Conservation (phyloP, 2,888 invertebrate species). For the Drosophila macrospina region DNA sequence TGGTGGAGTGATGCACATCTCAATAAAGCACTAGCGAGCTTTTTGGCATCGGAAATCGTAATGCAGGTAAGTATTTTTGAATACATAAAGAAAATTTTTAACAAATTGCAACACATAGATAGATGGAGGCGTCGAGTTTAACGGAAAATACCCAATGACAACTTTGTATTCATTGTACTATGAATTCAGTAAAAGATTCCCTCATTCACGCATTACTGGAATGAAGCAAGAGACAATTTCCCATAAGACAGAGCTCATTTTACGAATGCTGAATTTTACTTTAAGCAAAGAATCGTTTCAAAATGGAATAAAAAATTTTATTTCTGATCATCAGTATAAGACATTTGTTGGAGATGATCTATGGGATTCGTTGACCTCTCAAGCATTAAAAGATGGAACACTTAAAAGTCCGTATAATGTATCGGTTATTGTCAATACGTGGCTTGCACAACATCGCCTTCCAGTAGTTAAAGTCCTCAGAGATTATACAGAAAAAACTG, state of each 20-base stretch:
- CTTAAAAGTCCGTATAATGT: slow-evolving; percentile 87
- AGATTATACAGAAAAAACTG: slow-evolving; percentile 88
- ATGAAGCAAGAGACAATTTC: slow-evolving; percentile 90
- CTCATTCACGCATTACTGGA: slow-evolving; percentile 91
- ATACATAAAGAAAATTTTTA: too few species aligned
- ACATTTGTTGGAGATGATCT: slow-evolving; percentile 93
- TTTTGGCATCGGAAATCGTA: slow-evolving; percentile 90
- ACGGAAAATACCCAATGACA: slow-evolving; percentile 93
- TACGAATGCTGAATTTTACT: slow-evolving; percentile 95
- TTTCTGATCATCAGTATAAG: slow-evolving; percentile 89
- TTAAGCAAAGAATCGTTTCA: slow-evolving; percentile 92
- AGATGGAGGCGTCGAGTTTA: slow-evolving; percentile 89
- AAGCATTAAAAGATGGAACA: slow-evolving; percentile 87
- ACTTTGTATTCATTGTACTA: slow-evolving; percentile 92
- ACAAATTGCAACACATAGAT: slow-evolving; percentile 86
- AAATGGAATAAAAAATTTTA: slow-evolving; percentile 89
- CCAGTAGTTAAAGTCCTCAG: slow-evolving; percentile 91
- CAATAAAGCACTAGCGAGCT: slow-evolving; percentile 91
- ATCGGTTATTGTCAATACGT: slow-evolving; percentile 91
- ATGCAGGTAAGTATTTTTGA: slow-evolving; percentile 87
- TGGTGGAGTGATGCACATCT: slow-evolving; percentile 92
- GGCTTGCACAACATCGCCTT: slow-evolving; percentile 93
- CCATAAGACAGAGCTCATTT: slow-evolving; percentile 91
- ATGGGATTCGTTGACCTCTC: slow-evolving; percentile 90
- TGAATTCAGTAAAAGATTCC: slow-evolving; percentile 92